Evolutionary conservation across 2,888 invertebrate genomes (phyloP), one percentile per base, ranked within the genome.

Genomic region (Polymixis lichenea): DNA sequence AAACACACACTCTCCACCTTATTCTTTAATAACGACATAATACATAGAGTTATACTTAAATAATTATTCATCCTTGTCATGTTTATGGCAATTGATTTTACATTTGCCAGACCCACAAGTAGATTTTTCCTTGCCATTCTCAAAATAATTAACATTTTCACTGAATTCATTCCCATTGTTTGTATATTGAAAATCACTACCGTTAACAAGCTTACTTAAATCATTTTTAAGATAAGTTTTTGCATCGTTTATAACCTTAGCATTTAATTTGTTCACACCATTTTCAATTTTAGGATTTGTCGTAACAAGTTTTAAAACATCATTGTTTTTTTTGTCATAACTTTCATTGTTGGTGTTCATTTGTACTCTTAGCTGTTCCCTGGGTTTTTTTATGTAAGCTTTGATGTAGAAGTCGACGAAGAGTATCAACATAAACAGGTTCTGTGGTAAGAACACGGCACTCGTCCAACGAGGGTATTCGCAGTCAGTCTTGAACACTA

Each of bases 391-490:
- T 2, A 97, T 87, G 87, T 98, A 98, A 0, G 97, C 89, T 87
- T 97, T 97, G 67, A 97, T 96, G 84, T 98, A 98, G 90, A 98
- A 98, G 77, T 98, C 97, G 1, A 94, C 88, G 88, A 98, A 98
- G 3, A 98, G 92, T 6, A 97, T 87, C 0, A 98, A 93, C 97
- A 98, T 97, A 87, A 97, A 97, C 0, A 97, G 58, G 90, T 98
- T 97, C 89, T 98, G 98, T 0, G 97, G 97, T 0, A 98, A 90
- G 65, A 97, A 96, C 0, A 97, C n/a, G 0, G 96, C 95, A 0
- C 96, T 93, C 0, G 93, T 91, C 96, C 97, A 97, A 17, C 95
- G 94, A 2, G 98, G 98, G 87, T 97, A 98, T 0, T 86, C 95
- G 86, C 98, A 98, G 82, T 97, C 95, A 0, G 96, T 89, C 55